Percentiles rank a stretch among this genome's conserved stretches.
phyloP scores from a whole-genome alignment of 2,888 invertebrate genomes.

The Lissocephala sabroskyi region DNA sequence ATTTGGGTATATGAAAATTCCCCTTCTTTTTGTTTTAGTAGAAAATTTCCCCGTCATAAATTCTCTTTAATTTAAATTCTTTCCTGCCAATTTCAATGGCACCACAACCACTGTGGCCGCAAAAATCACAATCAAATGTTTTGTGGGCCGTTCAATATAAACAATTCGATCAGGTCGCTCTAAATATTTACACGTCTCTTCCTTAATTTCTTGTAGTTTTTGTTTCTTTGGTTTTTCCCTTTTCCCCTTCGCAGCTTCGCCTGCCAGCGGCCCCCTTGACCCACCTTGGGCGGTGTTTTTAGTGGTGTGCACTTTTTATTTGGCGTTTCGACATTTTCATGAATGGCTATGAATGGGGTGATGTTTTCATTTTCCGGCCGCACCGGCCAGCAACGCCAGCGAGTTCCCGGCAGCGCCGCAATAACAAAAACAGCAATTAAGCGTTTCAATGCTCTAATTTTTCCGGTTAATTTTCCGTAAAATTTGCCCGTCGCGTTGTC shows the following conservation, averaged over 20 bases:
- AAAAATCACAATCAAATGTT: conserved; percentile 7
- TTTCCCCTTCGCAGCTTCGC: not conserved
- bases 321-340: conserved; percentile 44
- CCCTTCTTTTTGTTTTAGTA: too few relatives aligned
- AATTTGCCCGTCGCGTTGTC: conserved; percentile 36
- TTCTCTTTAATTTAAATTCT: too few relatives aligned
- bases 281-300: conserved; percentile 14
- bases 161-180: conserved; percentile 27
- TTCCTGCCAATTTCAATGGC: too few relatives aligned
- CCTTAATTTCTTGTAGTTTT: conserved; percentile 32
- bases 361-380: too few relatives aligned
- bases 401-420: not conserved
- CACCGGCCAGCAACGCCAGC: too few relatives aligned
- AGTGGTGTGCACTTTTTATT: conserved; percentile 8
- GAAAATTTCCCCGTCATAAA: too few relatives aligned
- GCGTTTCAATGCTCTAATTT: conserved; percentile 29
- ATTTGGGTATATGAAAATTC: too few relatives aligned
- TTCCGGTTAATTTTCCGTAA: conserved; percentile 44
- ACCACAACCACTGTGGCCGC: too few relatives aligned
- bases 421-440: conserved; percentile 4
- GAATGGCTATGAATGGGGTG: conserved; percentile 28
- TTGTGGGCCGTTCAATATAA: conserved; percentile 31
- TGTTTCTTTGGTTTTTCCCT: conserved; percentile 9
- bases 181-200: conserved; percentile 41
- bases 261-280: too few relatives aligned